Evolutionary conservation across 2,888 invertebrate species (phyloP).

Genomic region (Drosophila anceps): DNA sequence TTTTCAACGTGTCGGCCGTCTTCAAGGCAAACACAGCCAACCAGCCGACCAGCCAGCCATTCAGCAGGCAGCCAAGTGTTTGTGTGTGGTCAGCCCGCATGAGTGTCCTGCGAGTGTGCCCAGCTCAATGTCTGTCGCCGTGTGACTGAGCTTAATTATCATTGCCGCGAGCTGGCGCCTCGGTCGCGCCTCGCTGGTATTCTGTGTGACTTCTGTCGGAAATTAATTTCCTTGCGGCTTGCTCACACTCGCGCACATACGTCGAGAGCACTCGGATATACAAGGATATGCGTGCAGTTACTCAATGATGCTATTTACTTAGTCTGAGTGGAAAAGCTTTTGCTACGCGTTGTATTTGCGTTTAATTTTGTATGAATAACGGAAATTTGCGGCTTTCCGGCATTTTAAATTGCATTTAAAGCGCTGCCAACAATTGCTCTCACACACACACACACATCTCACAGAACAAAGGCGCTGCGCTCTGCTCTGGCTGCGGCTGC

Average conservation of each 20-base stretch:
- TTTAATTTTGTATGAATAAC: constrained; percentile 78
- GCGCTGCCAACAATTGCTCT: constrained; percentile 51
- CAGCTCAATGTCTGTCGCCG: constrained; percentile 33
- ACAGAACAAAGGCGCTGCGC: constrained; percentile 37
- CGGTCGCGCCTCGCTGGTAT: constrained; percentile 57
- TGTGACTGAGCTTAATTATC: constrained; percentile 75
- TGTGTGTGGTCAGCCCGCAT: constrained; percentile 27
- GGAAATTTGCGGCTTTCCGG: constrained; percentile 79
- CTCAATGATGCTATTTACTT: constrained; percentile 36
- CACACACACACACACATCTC: constrained; percentile 10
- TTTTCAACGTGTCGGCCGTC: constrained; percentile 67
- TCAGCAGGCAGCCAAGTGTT: constrained; percentile 13
- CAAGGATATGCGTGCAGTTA: constrained; percentile 44
- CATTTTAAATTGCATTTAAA: constrained; percentile 78
- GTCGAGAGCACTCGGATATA: constrained; percentile 20
- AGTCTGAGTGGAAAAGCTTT: constrained; percentile 45
- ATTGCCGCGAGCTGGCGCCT: constrained; percentile 64
- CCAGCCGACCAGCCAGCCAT: constrained; percentile 31
- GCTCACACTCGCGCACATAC: constrained; percentile 32
- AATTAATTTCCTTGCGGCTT: constrained; percentile 76
- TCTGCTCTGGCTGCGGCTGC: constrained; percentile 56
- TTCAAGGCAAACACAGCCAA: constrained; percentile 62
- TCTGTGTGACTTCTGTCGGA: constrained; percentile 81
- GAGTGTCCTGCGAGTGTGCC: constrained; percentile 18
- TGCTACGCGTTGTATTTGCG: constrained; percentile 57